phyloP scores from a whole-genome alignment of 2,888 invertebrate species.

The Acronicta alni region DNA sequence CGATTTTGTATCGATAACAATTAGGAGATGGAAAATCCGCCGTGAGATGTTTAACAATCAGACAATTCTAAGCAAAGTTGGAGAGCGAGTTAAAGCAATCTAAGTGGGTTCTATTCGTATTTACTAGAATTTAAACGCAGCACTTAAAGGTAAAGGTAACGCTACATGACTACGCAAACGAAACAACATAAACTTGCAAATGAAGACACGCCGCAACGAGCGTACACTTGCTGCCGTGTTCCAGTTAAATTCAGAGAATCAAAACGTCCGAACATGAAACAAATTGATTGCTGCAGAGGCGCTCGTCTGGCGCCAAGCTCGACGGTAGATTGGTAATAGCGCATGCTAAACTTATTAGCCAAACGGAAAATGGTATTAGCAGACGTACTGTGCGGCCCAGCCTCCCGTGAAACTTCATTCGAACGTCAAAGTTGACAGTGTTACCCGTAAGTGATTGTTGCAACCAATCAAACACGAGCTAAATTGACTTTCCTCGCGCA shows the following conservation, averaged over 20 bases:
- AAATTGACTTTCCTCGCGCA: constrained; percentile 73
- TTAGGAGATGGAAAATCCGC: constrained; percentile 74
- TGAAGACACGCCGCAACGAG: constrained; percentile 80
- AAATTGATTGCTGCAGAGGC: constrained; percentile 86
- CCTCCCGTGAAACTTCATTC: constrained; percentile 82
- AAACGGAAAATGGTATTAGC: constrained; percentile 88
- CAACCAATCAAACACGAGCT: constrained; percentile 82
- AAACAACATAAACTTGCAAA: constrained; percentile 79
- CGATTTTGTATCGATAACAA: constrained; percentile 83
- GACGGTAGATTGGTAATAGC: constrained; percentile 87
- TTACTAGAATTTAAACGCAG: constrained; percentile 51
- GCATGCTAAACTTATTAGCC: constrained; percentile 88
- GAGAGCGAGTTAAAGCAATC: constrained; percentile 42
- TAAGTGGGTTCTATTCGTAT: constrained; percentile 45
- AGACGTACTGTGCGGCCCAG: constrained; percentile 74
- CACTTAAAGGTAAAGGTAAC: constrained; percentile 61
- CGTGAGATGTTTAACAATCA: constrained; percentile 64
- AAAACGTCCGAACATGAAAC: constrained; percentile 85
- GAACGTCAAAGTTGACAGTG: constrained; percentile 83
- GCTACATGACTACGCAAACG: constrained; percentile 69
- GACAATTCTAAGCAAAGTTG: constrained; percentile 46
- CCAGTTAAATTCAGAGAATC: constrained; percentile 81
- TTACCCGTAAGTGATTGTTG: constrained; percentile 85
- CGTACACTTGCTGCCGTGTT: constrained; percentile 70
- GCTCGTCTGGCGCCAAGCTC: constrained; percentile 77